Evolutionary conservation across 2,113 vertebrate species (phyloP).

Genomic region (Paraplagusia blochii): DNA sequence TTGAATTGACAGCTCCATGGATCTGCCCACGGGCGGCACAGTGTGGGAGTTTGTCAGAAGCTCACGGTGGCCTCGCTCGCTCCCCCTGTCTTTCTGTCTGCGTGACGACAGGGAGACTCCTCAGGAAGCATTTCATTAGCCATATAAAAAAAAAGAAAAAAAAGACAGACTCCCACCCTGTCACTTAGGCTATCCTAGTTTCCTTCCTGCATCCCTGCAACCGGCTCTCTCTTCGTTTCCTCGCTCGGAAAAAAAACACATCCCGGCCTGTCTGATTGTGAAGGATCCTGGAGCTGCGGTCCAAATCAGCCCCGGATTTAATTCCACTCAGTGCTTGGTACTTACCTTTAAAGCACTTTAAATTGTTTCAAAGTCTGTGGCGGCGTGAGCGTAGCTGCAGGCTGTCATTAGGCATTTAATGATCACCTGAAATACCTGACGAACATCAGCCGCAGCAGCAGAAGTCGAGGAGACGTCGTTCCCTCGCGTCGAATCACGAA

Average conservation of each 20-base stretch:
- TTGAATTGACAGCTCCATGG: conserved; percentile 37
- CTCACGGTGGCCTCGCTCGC: conserved; percentile 1
- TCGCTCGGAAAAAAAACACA: background rate
- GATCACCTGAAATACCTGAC: conserved; percentile 8
- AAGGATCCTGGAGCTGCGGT: background rate
- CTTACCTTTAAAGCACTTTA: background rate
- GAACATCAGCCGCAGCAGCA: background rate
- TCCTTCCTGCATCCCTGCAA: background rate
- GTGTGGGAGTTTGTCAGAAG: conserved; percentile 16
- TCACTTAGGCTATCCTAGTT: conserved; percentile 8
- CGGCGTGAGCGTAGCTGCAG: background rate
- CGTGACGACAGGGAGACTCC: background rate
- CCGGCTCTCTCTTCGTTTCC: too few species aligned
- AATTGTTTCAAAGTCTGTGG: background rate
- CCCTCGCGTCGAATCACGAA: background rate
- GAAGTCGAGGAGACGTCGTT: background rate
- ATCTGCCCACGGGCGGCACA: conserved; percentile 29
- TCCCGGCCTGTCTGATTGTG: background rate
- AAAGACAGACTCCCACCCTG: background rate
- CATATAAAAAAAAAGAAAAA: background rate
- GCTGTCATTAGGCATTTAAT: conserved; percentile 1
- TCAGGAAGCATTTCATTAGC: conserved; percentile 27
- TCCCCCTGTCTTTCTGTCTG: background rate
- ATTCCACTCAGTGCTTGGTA: background rate
- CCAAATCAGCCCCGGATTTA: background rate